Evolutionary conservation across 2,888 invertebrate species (phyloP).

Genomic region (Leucoma salicis): DNA sequence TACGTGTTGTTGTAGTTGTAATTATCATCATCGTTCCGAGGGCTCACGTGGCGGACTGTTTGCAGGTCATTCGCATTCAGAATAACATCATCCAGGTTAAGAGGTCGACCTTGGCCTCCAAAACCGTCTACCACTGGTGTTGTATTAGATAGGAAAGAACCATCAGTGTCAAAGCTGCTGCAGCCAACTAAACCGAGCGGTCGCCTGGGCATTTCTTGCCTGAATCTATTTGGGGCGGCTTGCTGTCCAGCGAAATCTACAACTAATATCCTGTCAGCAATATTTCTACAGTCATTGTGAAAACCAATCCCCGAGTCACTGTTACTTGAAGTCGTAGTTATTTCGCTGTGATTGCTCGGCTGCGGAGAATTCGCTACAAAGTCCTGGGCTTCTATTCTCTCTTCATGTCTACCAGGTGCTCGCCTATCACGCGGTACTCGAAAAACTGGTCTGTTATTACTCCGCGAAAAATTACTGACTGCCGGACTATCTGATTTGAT

Average conservation of each 20-base stretch:
- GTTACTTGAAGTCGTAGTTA: conserved; percentile 93
- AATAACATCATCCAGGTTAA: conserved; percentile 70
- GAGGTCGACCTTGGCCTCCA: conserved; percentile 70
- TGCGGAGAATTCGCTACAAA: conserved; percentile 90
- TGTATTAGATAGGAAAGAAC: conserved; percentile 73
- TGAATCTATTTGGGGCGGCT: conserved; percentile 54
- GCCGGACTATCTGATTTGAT: conserved; percentile 73
- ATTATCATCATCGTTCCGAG: conserved; percentile 68
- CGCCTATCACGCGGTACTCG: conserved; percentile 57
- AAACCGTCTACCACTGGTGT: conserved; percentile 78
- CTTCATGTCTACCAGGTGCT: conserved; percentile 58
- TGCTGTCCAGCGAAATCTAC: conserved; percentile 86
- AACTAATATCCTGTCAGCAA: conserved; percentile 90
- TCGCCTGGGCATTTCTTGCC: conserved; percentile 60
- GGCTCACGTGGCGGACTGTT: conserved; percentile 51
- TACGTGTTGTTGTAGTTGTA: conserved; percentile 74
- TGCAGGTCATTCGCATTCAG: conserved; percentile 63
- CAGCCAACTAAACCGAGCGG: conserved; percentile 70
- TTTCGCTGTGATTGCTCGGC: conserved; percentile 91
- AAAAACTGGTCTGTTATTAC: conserved; percentile 59
- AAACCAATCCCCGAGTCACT: conserved; percentile 98
- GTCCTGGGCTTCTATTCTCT: conserved; percentile 70
- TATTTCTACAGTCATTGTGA: conserved; percentile 92
- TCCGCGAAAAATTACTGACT: conserved; percentile 60
- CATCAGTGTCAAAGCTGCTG: conserved; percentile 69